phyloP scores from a whole-genome alignment of 2,888 invertebrate species.

The Chloroclysta siterata region DNA sequence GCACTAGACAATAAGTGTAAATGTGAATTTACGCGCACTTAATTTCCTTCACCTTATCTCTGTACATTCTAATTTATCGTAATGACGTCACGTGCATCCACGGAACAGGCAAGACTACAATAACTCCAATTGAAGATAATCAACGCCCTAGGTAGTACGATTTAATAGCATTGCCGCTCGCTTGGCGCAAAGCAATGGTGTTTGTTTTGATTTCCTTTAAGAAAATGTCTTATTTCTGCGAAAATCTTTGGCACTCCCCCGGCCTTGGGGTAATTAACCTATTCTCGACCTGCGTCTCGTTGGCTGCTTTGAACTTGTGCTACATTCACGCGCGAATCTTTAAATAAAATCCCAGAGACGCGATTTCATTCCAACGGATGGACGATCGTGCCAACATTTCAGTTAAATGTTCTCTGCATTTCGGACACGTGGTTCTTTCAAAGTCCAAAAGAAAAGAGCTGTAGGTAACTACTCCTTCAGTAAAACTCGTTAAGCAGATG shows the following conservation, averaged over 20 bases:
- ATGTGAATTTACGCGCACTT: slow-evolving; percentile 31
- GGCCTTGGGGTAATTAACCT: slow-evolving; percentile 81
- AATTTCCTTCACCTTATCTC: slow-evolving; percentile 25
- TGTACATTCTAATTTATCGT: slow-evolving; percentile 29
- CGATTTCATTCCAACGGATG: slow-evolving; percentile 54
- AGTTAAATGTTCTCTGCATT: slow-evolving; percentile 59
- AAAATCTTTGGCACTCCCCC: slow-evolving; percentile 58
- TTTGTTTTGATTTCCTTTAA: slow-evolving; percentile 54
- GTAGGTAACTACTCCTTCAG: slow-evolving; percentile 7
- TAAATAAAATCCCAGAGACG: slow-evolving; percentile 71
- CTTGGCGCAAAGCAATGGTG: slow-evolving; percentile 52
- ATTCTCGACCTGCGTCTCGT: slow-evolving; percentile 64
- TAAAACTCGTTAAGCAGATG: background rate
- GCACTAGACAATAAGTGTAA: slow-evolving; percentile 18
- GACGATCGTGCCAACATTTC: slow-evolving; percentile 72
- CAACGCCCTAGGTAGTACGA: slow-evolving; percentile 21
- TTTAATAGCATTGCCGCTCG: slow-evolving; percentile 41
- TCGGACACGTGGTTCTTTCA: slow-evolving; percentile 62
- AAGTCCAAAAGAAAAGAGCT: slow-evolving; percentile 31
- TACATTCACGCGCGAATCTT: slow-evolving; percentile 71
- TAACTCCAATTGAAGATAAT: slow-evolving; percentile 19
- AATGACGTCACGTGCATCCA: slow-evolving; percentile 18
- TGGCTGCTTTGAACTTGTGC: slow-evolving; percentile 78
- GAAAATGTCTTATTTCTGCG: slow-evolving; percentile 42
- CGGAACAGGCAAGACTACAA: slow-evolving; percentile 18